Base-by-base conservation (phyloP, 2,797 vertebrate genomes). In the Molossus molossus region DNA sequence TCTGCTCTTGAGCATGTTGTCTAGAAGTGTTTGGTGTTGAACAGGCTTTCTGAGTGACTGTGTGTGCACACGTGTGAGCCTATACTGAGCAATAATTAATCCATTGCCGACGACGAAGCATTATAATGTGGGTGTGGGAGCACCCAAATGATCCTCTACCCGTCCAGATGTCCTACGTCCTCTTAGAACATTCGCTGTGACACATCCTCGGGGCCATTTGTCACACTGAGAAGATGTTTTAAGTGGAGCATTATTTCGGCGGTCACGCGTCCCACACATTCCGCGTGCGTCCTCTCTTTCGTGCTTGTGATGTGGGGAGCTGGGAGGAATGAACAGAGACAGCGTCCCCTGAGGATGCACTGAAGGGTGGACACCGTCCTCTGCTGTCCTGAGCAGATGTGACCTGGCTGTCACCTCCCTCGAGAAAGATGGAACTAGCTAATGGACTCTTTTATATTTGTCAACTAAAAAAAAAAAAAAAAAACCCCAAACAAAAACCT, bases 1-100 rank as follows among this genome's bases (percentile, higher is more conserved):
- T 77, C 45, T 72, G 17, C 37, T 57, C 77, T 90, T 67, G 53
- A 76, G 58, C 20, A 55, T 77, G 69, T 88, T 65, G 50, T 33
- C 67, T 65, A n/a, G 50, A 90, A 75, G 57, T 58, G 9, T 55
- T 94, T 65, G 60, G 14, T 25, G 21, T 1, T 37, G 80, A 48
- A 29, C 64, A 45, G 60, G 50, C 62, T 90, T 76, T 64, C 11
- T 21, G 33, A 40, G 70, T 17, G 48, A 48, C 37, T 21, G 45
- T 15, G 20, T 1, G 5, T 11, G 20, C 23, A 0, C 0, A 4
- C 4, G 1, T 1, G 23, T 6, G 14, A 3, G 5, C 4, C 2
- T 40, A 40, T 37, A 27, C 6, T 40, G 33, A 48, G 29, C 8
- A 64, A 21, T 20, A 45, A 82, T 0, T 60, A 69, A 65, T 55